Percentiles rank a stretch among this genome's conserved stretches.
These are phyloP conservation scores for Trypoxylus dichotomus DNA, from an alignment of 1,140 invertebrate species.

Conservation along the genomic window DNA sequence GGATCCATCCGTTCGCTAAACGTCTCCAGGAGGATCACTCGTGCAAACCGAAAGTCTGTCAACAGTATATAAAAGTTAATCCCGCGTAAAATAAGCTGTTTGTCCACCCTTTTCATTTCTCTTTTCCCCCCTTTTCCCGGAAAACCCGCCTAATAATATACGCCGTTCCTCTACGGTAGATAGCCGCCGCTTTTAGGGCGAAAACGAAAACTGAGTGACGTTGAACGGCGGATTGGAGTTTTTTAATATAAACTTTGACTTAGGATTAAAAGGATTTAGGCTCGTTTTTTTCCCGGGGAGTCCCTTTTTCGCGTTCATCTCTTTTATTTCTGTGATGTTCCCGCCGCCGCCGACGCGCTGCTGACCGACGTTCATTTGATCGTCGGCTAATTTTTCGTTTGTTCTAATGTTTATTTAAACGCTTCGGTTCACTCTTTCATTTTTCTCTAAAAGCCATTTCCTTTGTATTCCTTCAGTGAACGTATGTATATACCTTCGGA, in stretches of 20 bases:
- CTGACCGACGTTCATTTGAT: conserved; percentile 17
- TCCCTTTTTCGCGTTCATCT: neutral
- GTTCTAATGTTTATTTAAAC: conserved; percentile 28
- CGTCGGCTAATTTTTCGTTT: conserved; percentile 19
- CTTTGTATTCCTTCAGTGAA: neutral
- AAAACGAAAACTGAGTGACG: conserved; percentile 2
- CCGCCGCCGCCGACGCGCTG: neutral
- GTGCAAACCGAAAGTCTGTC: conserved; percentile 41
- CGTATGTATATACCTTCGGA: neutral
- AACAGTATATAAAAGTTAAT: conserved; percentile 50
- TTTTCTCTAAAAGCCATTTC: conserved; percentile 1
- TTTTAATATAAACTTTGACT: conserved; percentile 32
- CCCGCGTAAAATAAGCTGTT: conserved; percentile 47
- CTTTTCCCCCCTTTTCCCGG: conserved; percentile 1
- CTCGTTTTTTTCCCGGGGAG: neutral
- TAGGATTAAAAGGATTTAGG: conserved; percentile 30
- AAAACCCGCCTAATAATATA: conserved; percentile 24
- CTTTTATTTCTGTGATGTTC: conserved; percentile 21
- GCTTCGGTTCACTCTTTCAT: neutral
- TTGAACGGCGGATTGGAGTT: conserved; percentile 12
- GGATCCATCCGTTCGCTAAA: conserved; percentile 8
- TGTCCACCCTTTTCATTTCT: conserved; percentile 41
- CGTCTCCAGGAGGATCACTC: conserved; percentile 34
- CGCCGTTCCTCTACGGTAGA: neutral
- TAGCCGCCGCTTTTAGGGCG: neutral